These are phyloP conservation scores for Genyomyrus donnyi DNA, from an alignment of 2,113 vertebrate genomes.

Conservation along the genomic window DNA sequence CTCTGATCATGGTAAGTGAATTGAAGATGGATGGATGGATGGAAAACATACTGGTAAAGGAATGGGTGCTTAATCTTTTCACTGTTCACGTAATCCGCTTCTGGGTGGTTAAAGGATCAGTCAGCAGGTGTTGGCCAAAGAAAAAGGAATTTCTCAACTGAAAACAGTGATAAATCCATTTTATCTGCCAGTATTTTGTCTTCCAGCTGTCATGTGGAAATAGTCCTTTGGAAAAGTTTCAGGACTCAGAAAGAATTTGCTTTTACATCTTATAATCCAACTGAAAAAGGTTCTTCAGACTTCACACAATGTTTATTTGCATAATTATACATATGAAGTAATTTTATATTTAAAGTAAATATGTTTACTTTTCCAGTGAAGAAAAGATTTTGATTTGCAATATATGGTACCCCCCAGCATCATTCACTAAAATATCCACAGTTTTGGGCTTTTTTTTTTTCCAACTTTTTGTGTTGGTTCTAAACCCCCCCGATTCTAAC, in stretches of 20 bases:
- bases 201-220: not conserved
- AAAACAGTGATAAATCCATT: slow-evolving; percentile 11
- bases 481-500: not conserved
- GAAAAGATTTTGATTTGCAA: not conserved
- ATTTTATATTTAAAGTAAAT: not conserved
- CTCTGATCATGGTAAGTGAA: not conserved
- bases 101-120: not conserved
- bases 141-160: not conserved
- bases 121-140: not conserved
- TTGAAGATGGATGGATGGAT: not conserved
- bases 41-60: slow-evolving; percentile 17
- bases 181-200: not conserved
- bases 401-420: not conserved
- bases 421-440: not conserved
- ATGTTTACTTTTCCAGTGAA: not conserved
- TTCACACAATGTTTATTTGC: not conserved
- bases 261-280: not conserved
- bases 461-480: not conserved
- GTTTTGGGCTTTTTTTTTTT: not conserved
- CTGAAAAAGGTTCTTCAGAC: not conserved
- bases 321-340: not conserved
- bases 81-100: not conserved
- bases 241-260: not conserved
- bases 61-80: not conserved
- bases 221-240: not conserved